A percentile compares a stretch with the other conserved stretches of the same genome.
Conservation (phyloP, 2,797 vertebrate species). For the Saxicola maurus region DNA sequence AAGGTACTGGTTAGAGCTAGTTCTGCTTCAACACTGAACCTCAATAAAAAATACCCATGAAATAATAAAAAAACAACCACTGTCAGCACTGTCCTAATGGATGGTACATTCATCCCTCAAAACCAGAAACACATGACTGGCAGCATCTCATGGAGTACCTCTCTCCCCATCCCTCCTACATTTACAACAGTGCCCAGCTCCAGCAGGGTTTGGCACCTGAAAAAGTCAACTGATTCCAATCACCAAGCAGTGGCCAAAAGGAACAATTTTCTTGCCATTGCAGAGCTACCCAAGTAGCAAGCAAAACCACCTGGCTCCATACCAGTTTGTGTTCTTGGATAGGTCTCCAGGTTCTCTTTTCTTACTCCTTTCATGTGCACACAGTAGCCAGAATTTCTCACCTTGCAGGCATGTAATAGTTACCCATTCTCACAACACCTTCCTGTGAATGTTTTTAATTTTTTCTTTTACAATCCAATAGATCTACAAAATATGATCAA, state of each 20-base stretch:
- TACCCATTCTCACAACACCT: background rate
- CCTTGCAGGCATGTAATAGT: conserved; percentile 9
- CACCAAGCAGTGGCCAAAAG: background rate
- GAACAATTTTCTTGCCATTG: background rate
- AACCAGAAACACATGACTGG: background rate
- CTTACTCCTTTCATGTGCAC: background rate
- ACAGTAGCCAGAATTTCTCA: conserved; percentile 45
- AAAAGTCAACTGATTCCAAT: background rate
- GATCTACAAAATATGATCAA: background rate
- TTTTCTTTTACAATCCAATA: background rate
- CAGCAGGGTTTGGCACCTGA: background rate
- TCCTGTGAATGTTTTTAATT: conserved; percentile 6
- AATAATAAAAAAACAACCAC: background rate
- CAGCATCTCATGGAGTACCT: background rate
- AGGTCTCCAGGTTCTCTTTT: background rate
- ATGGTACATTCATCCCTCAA: background rate
- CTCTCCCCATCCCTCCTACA: background rate
- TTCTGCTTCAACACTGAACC: background rate
- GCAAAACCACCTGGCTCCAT: background rate
- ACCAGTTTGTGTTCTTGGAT: background rate
- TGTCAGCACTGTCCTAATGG: background rate
- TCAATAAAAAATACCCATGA: background rate
- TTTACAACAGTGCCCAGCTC: fast-evolving
- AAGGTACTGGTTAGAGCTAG: background rate
- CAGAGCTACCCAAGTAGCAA: background rate